Evolutionary conservation across 2,888 invertebrate species (phyloP).

Genomic region (Xanthia icteritia): DNA sequence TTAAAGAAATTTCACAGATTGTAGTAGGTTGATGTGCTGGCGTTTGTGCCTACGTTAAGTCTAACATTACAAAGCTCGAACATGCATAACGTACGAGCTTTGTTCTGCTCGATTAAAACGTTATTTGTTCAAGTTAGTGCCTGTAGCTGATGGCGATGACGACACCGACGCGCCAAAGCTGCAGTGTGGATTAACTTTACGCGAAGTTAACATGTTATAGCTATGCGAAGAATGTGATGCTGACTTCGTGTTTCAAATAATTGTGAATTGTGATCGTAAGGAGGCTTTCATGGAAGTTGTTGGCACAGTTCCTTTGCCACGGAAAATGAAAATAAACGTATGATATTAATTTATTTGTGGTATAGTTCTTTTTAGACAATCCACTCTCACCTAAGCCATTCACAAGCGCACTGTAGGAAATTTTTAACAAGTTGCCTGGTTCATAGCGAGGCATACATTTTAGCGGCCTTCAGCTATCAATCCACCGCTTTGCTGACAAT

Average conservation of each 20-base stretch:
- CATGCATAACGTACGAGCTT: background rate
- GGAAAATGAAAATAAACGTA: conserved; percentile 84
- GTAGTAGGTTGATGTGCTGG: no score
- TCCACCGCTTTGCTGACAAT: no score
- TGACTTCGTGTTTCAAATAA: conserved; percentile 88
- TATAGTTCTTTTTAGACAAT: background rate
- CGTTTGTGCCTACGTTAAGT: no score
- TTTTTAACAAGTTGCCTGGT: no score
- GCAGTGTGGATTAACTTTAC: background rate
- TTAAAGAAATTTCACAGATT: no score
- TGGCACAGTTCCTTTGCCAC: conserved; percentile 85
- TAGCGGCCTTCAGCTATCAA: no score
- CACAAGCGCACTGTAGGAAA: no score
- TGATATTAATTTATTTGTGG: background rate
- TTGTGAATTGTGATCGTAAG: conserved; percentile 88
- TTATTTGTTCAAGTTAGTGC: background rate
- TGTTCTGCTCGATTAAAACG: no score
- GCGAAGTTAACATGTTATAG: conserved; percentile 66
- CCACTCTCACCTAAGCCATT: no score
- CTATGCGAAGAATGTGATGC: conserved; percentile 88
- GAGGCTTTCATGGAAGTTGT: conserved; percentile 92
- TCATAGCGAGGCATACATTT: no score
- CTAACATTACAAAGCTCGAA: background rate
- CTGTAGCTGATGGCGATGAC: background rate
- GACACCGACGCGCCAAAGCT: background rate